Percentiles rank a stretch among this genome's conserved stretches.
Evolutionary conservation across 2,888 invertebrate genomes (phyloP).

Genomic region (Apamea epomidion): DNA sequence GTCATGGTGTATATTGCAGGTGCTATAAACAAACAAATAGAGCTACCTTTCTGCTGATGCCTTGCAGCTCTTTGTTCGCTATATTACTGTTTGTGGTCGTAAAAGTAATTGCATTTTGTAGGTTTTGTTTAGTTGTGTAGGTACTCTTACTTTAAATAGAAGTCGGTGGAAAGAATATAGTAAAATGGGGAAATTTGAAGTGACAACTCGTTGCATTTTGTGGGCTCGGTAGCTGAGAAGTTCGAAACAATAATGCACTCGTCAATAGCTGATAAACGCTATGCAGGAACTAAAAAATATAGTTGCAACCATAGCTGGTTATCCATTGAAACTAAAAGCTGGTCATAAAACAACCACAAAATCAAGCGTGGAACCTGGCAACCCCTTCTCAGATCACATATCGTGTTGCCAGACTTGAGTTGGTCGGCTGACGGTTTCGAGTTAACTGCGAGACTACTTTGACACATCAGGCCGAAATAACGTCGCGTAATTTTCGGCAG

Average conservation of each 20-base stretch:
- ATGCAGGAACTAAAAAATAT: background rate
- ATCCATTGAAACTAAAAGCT: background rate
- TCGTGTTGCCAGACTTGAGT: no score
- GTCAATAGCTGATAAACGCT: background rate
- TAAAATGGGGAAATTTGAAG: background rate
- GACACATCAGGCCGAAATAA: background rate
- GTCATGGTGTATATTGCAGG: constrained; percentile 70
- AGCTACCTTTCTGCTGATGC: constrained; percentile 61
- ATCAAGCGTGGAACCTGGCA: background rate
- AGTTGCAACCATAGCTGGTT: background rate
- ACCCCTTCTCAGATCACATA: background rate
- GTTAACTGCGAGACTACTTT: background rate
- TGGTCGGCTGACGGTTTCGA: background rate
- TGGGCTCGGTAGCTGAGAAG: background rate
- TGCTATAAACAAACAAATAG: constrained; percentile 71
- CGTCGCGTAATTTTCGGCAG: background rate
- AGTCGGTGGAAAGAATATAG: background rate
- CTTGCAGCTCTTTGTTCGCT: constrained; percentile 46
- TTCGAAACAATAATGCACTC: background rate
- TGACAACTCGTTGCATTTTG: background rate
- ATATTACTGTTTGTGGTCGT: constrained; percentile 36
- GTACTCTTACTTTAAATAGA: background rate
- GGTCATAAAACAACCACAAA: no score
- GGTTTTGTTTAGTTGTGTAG: constrained; percentile 34
- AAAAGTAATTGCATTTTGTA: constrained; percentile 59